A percentile compares a stretch with the other conserved stretches of the same genome.
Evolutionary conservation across 1,140 invertebrate species (phyloP).

Genomic region (Oedothorax gibbosus): DNA sequence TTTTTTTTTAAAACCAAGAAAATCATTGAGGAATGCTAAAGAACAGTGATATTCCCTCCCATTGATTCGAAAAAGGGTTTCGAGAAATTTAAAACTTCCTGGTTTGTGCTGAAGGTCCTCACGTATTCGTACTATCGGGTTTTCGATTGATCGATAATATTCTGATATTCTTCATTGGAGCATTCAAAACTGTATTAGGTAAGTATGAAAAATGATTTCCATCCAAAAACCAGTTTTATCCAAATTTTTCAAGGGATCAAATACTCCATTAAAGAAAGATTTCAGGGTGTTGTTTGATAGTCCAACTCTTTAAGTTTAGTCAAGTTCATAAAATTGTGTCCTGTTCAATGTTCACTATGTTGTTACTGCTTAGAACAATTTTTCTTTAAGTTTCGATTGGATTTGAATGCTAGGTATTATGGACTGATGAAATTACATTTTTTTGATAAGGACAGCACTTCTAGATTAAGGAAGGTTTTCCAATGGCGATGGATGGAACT

Average conservation of each 20-base stretch:
- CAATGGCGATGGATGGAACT: slow-evolving; percentile 82
- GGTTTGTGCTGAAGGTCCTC: slow-evolving; percentile 66
- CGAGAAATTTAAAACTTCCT: slow-evolving; percentile 75
- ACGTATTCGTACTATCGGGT: slow-evolving; percentile 80
- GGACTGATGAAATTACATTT: slow-evolving; percentile 63
- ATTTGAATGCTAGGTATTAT: slow-evolving; percentile 58
- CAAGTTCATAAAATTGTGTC: slow-evolving; percentile 77
- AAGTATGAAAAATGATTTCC: slow-evolving; percentile 84
- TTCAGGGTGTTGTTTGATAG: slow-evolving; percentile 81
- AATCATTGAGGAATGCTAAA: slow-evolving; percentile 89
- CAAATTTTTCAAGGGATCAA: slow-evolving; percentile 74
- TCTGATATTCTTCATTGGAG: slow-evolving; percentile 76
- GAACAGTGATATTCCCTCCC: slow-evolving; percentile 84
- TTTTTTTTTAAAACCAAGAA: slow-evolving; percentile 87
- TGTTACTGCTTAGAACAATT: slow-evolving; percentile 77
- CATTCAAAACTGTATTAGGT: slow-evolving; percentile 78
- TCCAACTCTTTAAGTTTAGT: slow-evolving; percentile 80
- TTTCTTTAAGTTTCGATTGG: slow-evolving; percentile 62
- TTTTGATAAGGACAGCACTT: slow-evolving; percentile 69
- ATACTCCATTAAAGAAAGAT: slow-evolving; percentile 84
- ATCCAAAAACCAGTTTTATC: slow-evolving; percentile 80
- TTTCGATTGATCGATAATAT: slow-evolving; percentile 85
- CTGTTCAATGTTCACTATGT: slow-evolving; percentile 77
- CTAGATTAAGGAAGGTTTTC: slow-evolving; percentile 79
- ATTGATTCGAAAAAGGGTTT: slow-evolving; percentile 84